phyloP scores from a whole-genome alignment of 1,140 invertebrate species.

The Sarcophaga bullata region DNA sequence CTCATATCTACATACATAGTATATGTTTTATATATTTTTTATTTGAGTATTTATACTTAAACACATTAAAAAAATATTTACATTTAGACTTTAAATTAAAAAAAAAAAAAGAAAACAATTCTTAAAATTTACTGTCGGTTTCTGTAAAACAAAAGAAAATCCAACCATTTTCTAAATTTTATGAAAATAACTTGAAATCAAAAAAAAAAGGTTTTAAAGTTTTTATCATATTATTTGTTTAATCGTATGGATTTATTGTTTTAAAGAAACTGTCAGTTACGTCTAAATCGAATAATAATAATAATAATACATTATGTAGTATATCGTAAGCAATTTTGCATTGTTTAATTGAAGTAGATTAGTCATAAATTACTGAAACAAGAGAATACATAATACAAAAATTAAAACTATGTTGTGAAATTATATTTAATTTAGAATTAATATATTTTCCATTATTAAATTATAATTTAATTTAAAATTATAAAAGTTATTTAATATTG shows the following conservation, averaged over 20 bases:
- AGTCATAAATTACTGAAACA: slow-evolving; percentile 5
- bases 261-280: too few relatives aligned
- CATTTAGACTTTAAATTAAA: background rate
- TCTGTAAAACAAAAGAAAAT: too few relatives aligned
- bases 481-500: slow-evolving; percentile 14
- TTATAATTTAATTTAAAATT: background rate
- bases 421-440: slow-evolving; percentile 33
- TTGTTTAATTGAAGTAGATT: background rate
- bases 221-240: background rate
- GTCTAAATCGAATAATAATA: background rate
- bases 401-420: slow-evolving; percentile 26
- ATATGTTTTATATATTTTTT: slow-evolving; percentile 5
- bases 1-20: too few relatives aligned
- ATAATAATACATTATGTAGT: background rate
- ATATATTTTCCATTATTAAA: slow-evolving; percentile 24
- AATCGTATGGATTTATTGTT: too few relatives aligned
- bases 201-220: background rate
- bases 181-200: background rate
- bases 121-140: background rate
- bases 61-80: background rate
- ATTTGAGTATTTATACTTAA: background rate
- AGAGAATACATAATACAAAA: slow-evolving; percentile 1
- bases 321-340: slow-evolving; percentile 22
- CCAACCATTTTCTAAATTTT: too few relatives aligned
- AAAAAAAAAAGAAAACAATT: background rate